These are phyloP conservation scores for Palythoa grandiflora DNA, from an alignment of 92 coral and sea anemone genomes.

Conservation along the genomic window DNA sequence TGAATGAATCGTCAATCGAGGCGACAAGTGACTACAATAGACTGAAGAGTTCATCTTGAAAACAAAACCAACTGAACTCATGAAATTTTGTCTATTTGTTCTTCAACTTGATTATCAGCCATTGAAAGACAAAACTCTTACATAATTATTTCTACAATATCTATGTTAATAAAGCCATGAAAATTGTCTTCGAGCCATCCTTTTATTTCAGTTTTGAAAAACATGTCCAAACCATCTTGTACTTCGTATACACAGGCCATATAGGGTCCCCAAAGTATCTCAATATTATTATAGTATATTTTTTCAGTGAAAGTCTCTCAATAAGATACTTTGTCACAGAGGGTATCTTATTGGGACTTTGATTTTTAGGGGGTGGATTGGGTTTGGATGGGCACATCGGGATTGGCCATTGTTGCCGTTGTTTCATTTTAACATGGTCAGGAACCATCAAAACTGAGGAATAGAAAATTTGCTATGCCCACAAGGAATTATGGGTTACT, in stretches of 20 bases:
- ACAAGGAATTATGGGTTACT: constrained; percentile 3
- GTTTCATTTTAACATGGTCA: too few species aligned
- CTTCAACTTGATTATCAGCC: background rate
- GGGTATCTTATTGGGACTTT: too few species aligned
- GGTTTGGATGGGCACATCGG: too few species aligned
- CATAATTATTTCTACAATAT: background rate
- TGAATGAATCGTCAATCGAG: too few species aligned
- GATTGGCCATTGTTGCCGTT: too few species aligned
- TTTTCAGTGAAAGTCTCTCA: background rate
- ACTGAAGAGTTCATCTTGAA: background rate
- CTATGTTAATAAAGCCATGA: background rate
- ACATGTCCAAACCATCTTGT: background rate
- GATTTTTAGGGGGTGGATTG: too few species aligned
- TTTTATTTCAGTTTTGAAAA: too few species aligned
- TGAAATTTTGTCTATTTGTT: background rate
- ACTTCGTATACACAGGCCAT: background rate
- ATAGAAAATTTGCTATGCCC: too few species aligned
- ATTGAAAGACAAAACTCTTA: background rate
- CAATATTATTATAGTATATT: too few species aligned
- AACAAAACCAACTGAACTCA: background rate
- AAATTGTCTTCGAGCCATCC: background rate
- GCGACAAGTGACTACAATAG: too few species aligned
- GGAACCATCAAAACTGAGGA: too few species aligned
- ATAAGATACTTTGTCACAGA: too few species aligned
- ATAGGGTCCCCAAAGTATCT: background rate